Percentiles rank a stretch among this genome's conserved stretches.
These are phyloP conservation scores for Drosophila persimilis DNA, from an alignment of 1,140 invertebrate species.

Conservation along the genomic window DNA sequence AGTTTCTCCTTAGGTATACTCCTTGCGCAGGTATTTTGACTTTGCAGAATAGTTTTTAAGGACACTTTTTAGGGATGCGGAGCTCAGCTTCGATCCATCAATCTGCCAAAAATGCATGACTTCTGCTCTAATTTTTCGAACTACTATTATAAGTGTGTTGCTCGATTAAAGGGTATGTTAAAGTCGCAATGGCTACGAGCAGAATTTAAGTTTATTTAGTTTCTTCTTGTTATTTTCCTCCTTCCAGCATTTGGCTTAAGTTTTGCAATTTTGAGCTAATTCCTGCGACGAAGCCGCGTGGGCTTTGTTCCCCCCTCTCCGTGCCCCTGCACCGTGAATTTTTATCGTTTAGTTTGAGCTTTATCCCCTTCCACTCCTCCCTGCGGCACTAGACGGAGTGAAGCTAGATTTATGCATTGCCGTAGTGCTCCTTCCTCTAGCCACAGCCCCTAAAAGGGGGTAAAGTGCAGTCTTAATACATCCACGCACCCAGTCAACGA, in stretches of 20 bases:
- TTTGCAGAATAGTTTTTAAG: no score
- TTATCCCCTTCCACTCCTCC: neutral
- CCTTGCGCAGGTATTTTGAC: neutral
- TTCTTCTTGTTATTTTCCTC: slow-evolving; percentile 20
- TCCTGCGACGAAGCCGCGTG: slow-evolving; percentile 40
- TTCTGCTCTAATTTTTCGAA: no score
- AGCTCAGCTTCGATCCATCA: no score
- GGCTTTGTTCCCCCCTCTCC: neutral
- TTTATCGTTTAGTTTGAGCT: slow-evolving; percentile 31
- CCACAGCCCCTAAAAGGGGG: neutral
- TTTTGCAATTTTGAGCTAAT: slow-evolving; percentile 78
- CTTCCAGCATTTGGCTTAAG: slow-evolving; percentile 52
- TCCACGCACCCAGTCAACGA: slow-evolving; percentile 15
- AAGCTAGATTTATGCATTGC: slow-evolving; percentile 48
- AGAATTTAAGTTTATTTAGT: neutral
- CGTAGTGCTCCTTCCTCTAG: slow-evolving; percentile 11
- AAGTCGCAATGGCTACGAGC: no score
- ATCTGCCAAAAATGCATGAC: no score
- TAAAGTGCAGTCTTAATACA: slow-evolving; percentile 44
- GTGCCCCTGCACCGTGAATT: neutral
- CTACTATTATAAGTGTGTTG: no score
- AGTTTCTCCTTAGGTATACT: slow-evolving; percentile 4
- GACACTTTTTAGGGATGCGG: no score
- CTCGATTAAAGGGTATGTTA: no score
- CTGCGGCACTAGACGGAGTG: slow-evolving; percentile 13